Conservation (phyloP, 2,888 invertebrate species). For the Rambutsinella grinnellia region DNA sequence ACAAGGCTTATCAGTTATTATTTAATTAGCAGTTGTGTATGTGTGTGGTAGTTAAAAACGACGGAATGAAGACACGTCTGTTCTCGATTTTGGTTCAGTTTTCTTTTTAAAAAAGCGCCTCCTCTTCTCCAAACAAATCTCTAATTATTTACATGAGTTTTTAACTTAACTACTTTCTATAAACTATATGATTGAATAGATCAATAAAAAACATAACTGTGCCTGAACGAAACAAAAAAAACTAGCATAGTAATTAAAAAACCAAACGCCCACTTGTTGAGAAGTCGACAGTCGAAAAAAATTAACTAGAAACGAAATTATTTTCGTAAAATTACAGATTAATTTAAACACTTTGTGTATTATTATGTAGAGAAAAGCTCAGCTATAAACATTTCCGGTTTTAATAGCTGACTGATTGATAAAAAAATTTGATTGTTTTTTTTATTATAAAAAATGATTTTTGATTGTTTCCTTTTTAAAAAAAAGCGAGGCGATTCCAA, state of each 20-base stretch:
- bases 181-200: neutral
- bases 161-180: neutral
- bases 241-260: neutral
- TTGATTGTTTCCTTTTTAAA: neutral
- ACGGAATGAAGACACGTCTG: conserved; percentile 36
- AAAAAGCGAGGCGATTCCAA: neutral
- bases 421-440: neutral
- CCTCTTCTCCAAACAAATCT: too few relatives aligned
- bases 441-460: neutral
- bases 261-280: neutral
- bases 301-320: neutral
- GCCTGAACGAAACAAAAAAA: neutral
- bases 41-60: too few relatives aligned
- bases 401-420: too few relatives aligned
- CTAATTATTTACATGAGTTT: neutral
- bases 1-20: too few relatives aligned
- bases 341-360: too few relatives aligned
- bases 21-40: too few relatives aligned
- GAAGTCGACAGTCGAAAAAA: neutral
- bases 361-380: too few relatives aligned
- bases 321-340: too few relatives aligned
- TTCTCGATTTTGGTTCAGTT: conserved; percentile 9
- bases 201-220: neutral
- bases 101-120: too few relatives aligned
- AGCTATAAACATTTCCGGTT: neutral